phyloP scores from a whole-genome alignment of 2,888 invertebrate species.

The Ophioninae sp. region DNA sequence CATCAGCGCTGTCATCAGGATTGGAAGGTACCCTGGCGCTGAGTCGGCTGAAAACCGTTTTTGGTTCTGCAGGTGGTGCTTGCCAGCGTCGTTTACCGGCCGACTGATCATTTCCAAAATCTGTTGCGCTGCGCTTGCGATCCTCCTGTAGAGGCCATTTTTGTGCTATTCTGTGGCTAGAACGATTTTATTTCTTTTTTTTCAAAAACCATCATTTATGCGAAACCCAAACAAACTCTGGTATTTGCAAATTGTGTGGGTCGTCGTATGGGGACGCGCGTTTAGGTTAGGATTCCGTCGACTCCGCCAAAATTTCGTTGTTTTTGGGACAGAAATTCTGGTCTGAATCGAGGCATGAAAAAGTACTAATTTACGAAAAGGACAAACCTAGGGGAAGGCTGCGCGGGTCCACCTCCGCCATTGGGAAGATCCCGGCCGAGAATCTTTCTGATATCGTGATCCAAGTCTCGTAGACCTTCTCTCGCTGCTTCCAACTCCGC shows the following conservation, averaged over 20 bases:
- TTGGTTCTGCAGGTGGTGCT: conserved; percentile 73
- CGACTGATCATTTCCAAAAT: conserved; percentile 74
- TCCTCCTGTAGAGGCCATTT: conserved; percentile 78
- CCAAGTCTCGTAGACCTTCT: conserved; percentile 77
- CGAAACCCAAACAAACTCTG: background rate
- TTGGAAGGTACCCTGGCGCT: conserved; percentile 78
- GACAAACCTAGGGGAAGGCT: conserved; percentile 70
- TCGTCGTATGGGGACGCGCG: background rate
- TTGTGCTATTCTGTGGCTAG: conserved; percentile 70
- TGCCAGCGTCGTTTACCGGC: conserved; percentile 77
- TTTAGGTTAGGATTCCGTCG: conserved; percentile 5
- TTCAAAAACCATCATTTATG: background rate
- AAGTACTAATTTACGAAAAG: background rate
- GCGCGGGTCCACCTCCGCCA: conserved; percentile 76
- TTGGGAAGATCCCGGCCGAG: conserved; percentile 79
- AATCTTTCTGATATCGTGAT: conserved; percentile 79
- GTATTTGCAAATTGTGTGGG: background rate
- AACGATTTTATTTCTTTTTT: background rate
- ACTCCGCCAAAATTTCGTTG: background rate
- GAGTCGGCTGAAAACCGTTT: conserved; percentile 79
- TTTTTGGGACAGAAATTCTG: background rate
- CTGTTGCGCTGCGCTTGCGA: conserved; percentile 73
- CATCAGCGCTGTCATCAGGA: conserved; percentile 79
- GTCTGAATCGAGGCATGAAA: background rate
- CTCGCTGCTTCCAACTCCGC: conserved; percentile 78